Evolutionary conservation across 2,113 vertebrate species (phyloP).

Genomic region (Thryonomys swinderianus): DNA sequence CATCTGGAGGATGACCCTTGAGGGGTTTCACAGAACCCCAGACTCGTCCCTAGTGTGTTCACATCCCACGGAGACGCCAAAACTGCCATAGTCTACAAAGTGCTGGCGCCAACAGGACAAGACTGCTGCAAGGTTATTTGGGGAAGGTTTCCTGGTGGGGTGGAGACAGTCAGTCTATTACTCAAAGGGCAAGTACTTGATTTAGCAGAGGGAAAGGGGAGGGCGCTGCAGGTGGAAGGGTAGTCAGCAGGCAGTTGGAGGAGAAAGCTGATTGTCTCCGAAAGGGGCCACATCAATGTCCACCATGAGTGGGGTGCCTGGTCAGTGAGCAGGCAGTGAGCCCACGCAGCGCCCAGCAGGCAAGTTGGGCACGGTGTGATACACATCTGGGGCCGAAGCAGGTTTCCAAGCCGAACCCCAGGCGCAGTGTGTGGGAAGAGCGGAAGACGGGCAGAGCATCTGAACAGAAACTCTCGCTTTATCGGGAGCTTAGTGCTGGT

Average conservation of each 20-base stretch:
- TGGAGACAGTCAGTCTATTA: neutral
- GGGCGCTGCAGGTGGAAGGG: neutral
- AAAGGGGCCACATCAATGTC: neutral
- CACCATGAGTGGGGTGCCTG: accelerated
- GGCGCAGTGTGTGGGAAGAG: neutral
- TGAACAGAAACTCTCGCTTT: neutral
- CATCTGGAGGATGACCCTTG: neutral
- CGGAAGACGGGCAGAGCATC: neutral
- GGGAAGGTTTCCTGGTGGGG: neutral
- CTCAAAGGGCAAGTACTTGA: conserved; percentile 22
- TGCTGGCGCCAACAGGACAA: neutral
- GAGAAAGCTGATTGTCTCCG: neutral
- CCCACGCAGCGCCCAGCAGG: neutral
- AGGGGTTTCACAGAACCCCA: neutral
- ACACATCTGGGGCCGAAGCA: neutral
- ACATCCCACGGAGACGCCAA: neutral
- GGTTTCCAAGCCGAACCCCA: neutral
- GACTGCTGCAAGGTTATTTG: neutral
- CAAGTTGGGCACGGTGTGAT: neutral
- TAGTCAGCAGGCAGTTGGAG: neutral
- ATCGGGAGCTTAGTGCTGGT: neutral
- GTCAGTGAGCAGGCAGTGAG: neutral
- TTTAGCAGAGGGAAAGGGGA: conserved; percentile 12
- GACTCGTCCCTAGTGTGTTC: neutral
- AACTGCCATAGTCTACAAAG: neutral